These are phyloP conservation scores for Coregonus suidteri DNA, from an alignment of 2,797 vertebrate genomes.

Conservation along the genomic window DNA sequence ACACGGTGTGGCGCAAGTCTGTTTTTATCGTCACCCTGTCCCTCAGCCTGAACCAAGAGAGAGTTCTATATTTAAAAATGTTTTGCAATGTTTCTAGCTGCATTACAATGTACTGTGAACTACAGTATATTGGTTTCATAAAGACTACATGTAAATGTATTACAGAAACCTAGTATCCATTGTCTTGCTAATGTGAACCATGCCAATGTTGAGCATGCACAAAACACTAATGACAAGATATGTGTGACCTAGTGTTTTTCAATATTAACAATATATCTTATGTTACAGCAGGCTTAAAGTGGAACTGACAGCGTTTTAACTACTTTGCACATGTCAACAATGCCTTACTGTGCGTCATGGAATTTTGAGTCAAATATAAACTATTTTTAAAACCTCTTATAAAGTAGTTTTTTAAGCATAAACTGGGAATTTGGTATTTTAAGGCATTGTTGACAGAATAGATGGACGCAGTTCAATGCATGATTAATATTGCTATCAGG, in stretches of 20 bases:
- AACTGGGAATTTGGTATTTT: too few species aligned
- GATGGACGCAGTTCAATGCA: too few species aligned
- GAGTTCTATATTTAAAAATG: conserved; percentile 1
- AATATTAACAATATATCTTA: background rate
- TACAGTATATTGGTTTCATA: background rate
- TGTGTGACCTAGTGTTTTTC: background rate
- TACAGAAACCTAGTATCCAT: too few species aligned
- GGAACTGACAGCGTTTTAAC: too few species aligned
- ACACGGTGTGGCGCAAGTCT: conserved; percentile 79
- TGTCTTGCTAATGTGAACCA: background rate
- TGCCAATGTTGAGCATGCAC: background rate
- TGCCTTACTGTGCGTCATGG: too few species aligned
- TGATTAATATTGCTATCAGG: too few species aligned
- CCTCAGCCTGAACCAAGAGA: conserved; percentile 81
- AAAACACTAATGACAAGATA: background rate
- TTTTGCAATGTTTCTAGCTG: background rate
- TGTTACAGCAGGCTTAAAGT: background rate
- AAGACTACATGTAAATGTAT: background rate
- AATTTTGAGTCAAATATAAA: too few species aligned
- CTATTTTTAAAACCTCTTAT: too few species aligned
- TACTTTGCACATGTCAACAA: too few species aligned
- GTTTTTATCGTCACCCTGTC: conserved; percentile 92
- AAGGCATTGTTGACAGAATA: too few species aligned
- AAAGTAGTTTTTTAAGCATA: too few species aligned
- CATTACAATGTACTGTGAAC: background rate